These are phyloP conservation scores for Trichacis sp. DNA, from an alignment of 2,888 invertebrate genomes.

Conservation along the genomic window DNA sequence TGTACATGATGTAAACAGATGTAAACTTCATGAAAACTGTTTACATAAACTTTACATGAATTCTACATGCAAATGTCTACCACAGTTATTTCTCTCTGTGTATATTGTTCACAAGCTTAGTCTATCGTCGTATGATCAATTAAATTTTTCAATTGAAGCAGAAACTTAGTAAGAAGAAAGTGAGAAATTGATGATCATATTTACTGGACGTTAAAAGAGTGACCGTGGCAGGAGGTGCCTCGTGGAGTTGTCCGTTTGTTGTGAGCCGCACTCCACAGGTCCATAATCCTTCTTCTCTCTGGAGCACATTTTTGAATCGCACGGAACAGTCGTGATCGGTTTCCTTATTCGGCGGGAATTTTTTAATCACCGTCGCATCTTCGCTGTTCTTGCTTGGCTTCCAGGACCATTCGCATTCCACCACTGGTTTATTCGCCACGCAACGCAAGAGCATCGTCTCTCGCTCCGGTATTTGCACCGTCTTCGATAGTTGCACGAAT, in stretches of 20 bases:
- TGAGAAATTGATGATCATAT: too few relatives aligned
- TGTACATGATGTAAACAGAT: too few relatives aligned
- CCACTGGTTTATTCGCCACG: slow-evolving; percentile 62
- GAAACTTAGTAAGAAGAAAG: too few relatives aligned
- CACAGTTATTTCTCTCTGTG: too few relatives aligned
- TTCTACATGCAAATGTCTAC: too few relatives aligned
- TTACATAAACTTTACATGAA: too few relatives aligned
- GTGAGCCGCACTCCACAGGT: slow-evolving; percentile 64
- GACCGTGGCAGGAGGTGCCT: slow-evolving; percentile 64
- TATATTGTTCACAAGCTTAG: too few relatives aligned
- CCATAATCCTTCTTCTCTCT: slow-evolving; percentile 67
- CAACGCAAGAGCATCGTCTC: slow-evolving; percentile 64
- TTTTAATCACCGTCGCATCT: slow-evolving; percentile 57
- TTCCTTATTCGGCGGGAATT: slow-evolving; percentile 61
- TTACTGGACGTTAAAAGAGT: slow-evolving; percentile 63
- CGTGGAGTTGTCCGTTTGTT: slow-evolving; percentile 58
- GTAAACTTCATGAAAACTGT: too few relatives aligned
- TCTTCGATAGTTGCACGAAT: slow-evolving; percentile 65
- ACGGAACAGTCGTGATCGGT: slow-evolving; percentile 65
- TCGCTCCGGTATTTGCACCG: slow-evolving; percentile 63
- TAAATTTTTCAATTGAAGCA: too few relatives aligned
- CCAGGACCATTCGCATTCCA: slow-evolving; percentile 67
- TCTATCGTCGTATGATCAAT: too few relatives aligned
- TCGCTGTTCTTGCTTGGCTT: slow-evolving; percentile 59
- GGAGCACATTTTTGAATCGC: slow-evolving; percentile 62